Evolutionary conservation across 2,113 vertebrate species (phyloP), one percentile per base, ranked within the genome.

Genomic region (Petroica traversi): DNA sequence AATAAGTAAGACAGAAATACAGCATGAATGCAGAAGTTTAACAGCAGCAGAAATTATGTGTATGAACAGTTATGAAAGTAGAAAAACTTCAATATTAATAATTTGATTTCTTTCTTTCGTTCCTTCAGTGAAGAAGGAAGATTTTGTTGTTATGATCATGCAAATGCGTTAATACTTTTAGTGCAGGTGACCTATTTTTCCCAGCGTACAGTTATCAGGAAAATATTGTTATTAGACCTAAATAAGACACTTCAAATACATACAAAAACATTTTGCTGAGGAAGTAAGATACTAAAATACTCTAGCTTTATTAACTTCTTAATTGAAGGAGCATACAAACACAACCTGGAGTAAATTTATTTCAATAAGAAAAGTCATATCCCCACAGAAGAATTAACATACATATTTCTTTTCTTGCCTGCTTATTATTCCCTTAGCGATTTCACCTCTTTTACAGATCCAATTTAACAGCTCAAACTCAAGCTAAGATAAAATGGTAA

Each of bases 401-500:
- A 82, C 12, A 4, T 62, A 89, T 85, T 94, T 78, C 49, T 92
- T 92, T 72, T 17, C 40, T 52, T 93, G 49, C 19, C 38, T 84
- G 58, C 31, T 89, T 87, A 62, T 71, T 85, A 83, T 46, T 89
- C 66, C 24, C 46, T 85, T 77, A 54, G 41, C 3, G 41, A 80
- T 74, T 77, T 88, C 59, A 95, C 61, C 51, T 84, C 86, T 94
- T 62, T 76, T 82, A 76, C 14, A 83, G 38, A 80, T 55, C 26
- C 45, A 55, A 80, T 78, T 59, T 74, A 93, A 76, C 48, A 93
- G 81, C 71, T 77, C 68, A 88, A 94, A 71, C 20, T 91, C 48
- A 72, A 95, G 58, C n/a, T 41, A 77, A 76, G 69, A 93, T 67
- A 91, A 85, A 92, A 87, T 18, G 26, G 90, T 63, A 88, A 94